Conservation (phyloP, 2,797 vertebrate species). For the Huso huso region DNA sequence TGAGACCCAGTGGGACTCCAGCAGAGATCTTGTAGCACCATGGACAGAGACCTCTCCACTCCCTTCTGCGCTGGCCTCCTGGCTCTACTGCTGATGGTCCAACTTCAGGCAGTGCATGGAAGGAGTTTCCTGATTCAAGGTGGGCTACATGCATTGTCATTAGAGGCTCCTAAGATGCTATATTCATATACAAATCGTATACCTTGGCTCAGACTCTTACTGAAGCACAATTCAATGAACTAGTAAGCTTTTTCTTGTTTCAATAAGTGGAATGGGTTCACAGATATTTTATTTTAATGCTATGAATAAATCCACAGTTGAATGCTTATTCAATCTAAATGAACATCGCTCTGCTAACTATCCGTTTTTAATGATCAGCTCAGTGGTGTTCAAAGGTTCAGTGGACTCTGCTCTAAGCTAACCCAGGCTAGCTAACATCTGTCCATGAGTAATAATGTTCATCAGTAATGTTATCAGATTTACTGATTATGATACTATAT, state of each 20-base stretch:
- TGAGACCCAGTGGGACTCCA: constrained; percentile 27
- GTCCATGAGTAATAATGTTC: too few relatives aligned
- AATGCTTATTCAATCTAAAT: too few relatives aligned
- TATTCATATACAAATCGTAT: background rate
- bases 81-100: constrained; percentile 47
- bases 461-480: background rate
- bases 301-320: too few relatives aligned
- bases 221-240: background rate
- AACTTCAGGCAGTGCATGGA: constrained; percentile 40
- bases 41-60: constrained; percentile 44
- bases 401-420: too few relatives aligned
- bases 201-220: background rate
- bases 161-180: background rate
- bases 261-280: background rate
- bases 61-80: constrained; percentile 48
- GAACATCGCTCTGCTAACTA: too few relatives aligned
- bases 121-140: constrained; percentile 48
- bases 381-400: background rate
- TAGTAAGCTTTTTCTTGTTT: background rate
- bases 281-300: constrained; percentile 8
- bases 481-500: background rate
- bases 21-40: constrained; percentile 30
- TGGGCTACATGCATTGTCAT: constrained; percentile 28
- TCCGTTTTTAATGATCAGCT: background rate
- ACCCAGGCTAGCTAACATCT: too few relatives aligned